Evolutionary conservation across 2,113 vertebrate species (phyloP).

Genomic region (Crotalus horridus): DNA sequence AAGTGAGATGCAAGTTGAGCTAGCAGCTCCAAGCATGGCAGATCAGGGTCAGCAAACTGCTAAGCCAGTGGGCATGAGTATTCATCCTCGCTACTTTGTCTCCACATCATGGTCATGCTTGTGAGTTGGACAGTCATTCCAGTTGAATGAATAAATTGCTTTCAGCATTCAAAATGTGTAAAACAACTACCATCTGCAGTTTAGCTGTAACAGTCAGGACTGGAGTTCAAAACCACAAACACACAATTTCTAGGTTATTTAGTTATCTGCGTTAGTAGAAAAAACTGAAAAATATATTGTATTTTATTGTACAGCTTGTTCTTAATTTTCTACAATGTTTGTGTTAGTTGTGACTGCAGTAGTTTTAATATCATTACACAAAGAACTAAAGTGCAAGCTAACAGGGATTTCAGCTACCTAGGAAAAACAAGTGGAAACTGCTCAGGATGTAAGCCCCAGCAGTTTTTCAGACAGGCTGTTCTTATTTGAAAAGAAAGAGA

Average conservation of each 20-base stretch:
- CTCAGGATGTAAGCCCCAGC: neutral
- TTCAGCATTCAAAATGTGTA: neutral
- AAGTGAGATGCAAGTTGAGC: neutral
- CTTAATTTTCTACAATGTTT: neutral
- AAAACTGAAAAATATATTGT: neutral
- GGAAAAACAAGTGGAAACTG: neutral
- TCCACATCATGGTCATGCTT: neutral
- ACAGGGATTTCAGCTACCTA: neutral
- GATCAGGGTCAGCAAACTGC: neutral
- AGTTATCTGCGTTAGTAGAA: no score
- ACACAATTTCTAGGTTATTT: neutral
- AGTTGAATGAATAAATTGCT: neutral
- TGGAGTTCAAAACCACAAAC: neutral
- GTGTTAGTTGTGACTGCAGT: neutral
- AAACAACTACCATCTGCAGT: no score
- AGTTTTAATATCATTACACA: neutral
- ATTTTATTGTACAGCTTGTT: neutral
- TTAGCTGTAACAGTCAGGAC: neutral
- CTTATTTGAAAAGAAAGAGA: neutral
- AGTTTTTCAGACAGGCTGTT: neutral
- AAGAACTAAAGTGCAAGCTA: neutral
- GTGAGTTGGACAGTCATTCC: neutral
- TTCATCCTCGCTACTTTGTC: neutral
- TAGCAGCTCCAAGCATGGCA: neutral
- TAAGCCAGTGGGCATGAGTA: neutral